Conservation (phyloP, 2,113 vertebrate species). For the Glaucidium brasilianum region DNA sequence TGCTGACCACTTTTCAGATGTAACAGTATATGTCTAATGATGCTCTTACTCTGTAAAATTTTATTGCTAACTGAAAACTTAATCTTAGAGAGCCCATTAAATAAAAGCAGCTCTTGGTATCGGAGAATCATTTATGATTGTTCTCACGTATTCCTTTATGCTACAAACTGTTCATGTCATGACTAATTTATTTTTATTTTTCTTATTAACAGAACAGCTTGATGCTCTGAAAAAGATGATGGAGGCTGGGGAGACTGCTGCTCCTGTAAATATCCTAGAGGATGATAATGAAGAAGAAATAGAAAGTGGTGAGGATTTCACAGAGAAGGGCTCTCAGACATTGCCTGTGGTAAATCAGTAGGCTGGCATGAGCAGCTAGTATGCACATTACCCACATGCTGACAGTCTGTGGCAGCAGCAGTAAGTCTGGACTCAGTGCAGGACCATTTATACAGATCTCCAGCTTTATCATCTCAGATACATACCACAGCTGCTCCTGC, state of each 20-base stretch:
- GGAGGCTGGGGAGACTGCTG: slow-evolving; percentile 93
- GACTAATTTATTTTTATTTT: slow-evolving; percentile 1
- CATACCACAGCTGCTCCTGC: not conserved
- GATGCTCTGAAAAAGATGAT: slow-evolving; percentile 97
- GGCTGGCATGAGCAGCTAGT: not conserved
- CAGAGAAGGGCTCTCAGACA: not conserved
- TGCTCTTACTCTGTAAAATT: not conserved
- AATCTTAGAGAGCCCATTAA: not conserved
- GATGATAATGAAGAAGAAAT: slow-evolving; percentile 94
- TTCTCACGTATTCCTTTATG: not conserved
- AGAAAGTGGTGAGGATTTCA: slow-evolving; percentile 83
- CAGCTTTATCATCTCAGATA: not conserved
- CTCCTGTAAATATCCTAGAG: slow-evolving; percentile 90
- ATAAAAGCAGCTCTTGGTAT: not conserved
- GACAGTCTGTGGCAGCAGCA: not conserved
- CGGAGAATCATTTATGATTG: not conserved
- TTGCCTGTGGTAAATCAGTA: not conserved
- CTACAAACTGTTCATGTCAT: not conserved
- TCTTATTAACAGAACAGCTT: slow-evolving; percentile 85
- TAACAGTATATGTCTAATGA: not conserved
- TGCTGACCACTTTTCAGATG: not conserved
- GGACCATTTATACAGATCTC: not conserved
- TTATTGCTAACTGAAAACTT: not conserved
- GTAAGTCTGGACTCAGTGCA: not conserved
- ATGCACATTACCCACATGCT: not conserved